phyloP scores from a whole-genome alignment of 1,140 invertebrate species.

The Drosophila lowei region DNA sequence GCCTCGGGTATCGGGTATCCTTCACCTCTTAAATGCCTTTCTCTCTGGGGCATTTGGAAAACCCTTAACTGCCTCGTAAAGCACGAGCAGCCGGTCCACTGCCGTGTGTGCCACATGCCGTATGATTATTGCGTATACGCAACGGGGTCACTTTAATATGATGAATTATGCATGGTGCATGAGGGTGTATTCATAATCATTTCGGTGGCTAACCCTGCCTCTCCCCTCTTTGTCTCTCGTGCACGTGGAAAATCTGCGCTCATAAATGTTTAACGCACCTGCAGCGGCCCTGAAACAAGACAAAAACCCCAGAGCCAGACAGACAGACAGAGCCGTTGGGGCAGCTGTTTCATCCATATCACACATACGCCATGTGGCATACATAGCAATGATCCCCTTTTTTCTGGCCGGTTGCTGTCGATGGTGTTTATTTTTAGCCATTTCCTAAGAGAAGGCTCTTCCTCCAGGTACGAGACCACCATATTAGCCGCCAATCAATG shows the following conservation, averaged over 20 bases:
- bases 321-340: neutral
- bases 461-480: conserved; percentile 18
- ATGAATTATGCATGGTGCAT: conserved; percentile 72
- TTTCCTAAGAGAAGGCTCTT: conserved; percentile 11
- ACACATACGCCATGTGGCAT: conserved; percentile 26
- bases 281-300: conserved; percentile 36
- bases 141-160: conserved; percentile 73
- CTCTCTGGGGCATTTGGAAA: neutral
- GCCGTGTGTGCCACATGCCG: conserved; percentile 44
- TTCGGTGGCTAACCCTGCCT: conserved; percentile 32
- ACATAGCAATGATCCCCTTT: conserved; percentile 51
- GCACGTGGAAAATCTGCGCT: conserved; percentile 50
- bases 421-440: conserved; percentile 36
- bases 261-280: conserved; percentile 81
- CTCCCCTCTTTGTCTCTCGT: neutral
- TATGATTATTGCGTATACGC: conserved; percentile 80
- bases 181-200: conserved; percentile 67
- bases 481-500: conserved; percentile 73
- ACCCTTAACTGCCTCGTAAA: conserved; percentile 31
- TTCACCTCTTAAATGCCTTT: conserved; percentile 10
- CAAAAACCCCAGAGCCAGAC: conserved; percentile 9
- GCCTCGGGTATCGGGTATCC: neutral
- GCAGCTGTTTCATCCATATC: conserved; percentile 9
- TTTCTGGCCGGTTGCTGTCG: conserved; percentile 14
- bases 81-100: neutral